Conservation (phyloP, 2,888 invertebrate genomes). For the Phragmatobia fuliginosa region DNA sequence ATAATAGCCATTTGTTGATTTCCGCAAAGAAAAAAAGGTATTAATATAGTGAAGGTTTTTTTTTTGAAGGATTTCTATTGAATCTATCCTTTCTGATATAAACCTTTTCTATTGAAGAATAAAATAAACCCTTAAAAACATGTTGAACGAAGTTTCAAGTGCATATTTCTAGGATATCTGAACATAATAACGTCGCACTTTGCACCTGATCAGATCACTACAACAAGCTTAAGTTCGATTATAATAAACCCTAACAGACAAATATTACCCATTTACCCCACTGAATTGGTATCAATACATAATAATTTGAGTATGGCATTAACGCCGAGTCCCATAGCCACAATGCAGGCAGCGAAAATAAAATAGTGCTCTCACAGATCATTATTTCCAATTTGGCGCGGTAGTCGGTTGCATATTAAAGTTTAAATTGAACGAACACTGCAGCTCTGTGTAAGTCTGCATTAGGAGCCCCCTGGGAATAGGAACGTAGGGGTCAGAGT, state of each 20-base stretch:
- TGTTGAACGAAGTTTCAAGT: no score
- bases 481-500: conserved; percentile 46
- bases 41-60: no score
- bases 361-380: conserved; percentile 63
- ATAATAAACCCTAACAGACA: background rate
- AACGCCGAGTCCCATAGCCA: conserved; percentile 28
- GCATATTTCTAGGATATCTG: background rate
- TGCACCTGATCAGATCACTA: background rate
- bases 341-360: conserved; percentile 45
- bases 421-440: conserved; percentile 83
- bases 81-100: background rate
- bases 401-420: conserved; percentile 81
- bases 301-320: conserved; percentile 41
- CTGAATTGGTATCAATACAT: conserved; percentile 18
- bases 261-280: background rate
- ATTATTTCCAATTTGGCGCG: conserved; percentile 82
- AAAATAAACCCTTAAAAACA: no score
- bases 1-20: no score
- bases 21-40: no score
- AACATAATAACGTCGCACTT: background rate
- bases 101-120: background rate
- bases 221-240: background rate
- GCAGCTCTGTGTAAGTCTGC: conserved; percentile 81
- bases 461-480: conserved; percentile 76
- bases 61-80: no score